A percentile compares a stretch with the other conserved stretches of the same genome.
These are phyloP conservation scores for Epicampocera succincta DNA, from an alignment of 2,888 invertebrate species.

Conservation along the genomic window DNA sequence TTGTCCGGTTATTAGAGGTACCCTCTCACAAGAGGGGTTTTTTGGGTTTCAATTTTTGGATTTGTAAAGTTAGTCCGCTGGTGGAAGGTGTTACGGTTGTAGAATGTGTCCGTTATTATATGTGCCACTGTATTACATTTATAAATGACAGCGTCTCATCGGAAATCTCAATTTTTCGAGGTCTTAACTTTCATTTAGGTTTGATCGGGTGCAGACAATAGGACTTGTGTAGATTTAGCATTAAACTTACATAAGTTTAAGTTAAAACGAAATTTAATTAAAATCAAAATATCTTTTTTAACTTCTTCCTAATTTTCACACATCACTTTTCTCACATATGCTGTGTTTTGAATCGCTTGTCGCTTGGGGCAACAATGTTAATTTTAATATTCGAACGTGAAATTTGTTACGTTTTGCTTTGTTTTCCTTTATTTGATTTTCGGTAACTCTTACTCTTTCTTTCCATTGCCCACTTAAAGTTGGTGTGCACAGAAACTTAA, in stretches of 20 bases:
- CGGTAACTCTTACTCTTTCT: constrained; percentile 61
- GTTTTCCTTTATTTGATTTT: constrained; percentile 20
- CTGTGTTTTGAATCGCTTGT: constrained; percentile 45
- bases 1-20: too few relatives aligned
- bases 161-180: too few relatives aligned
- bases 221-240: too few relatives aligned
- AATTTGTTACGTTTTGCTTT: constrained; percentile 67
- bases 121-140: too few relatives aligned
- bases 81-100: neutral
- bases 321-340: constrained; percentile 20
- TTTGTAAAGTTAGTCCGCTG: too few relatives aligned
- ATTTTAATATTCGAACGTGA: constrained; percentile 64
- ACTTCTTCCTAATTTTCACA: constrained; percentile 18
- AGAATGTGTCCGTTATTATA: too few relatives aligned
- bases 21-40: too few relatives aligned
- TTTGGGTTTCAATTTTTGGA: too few relatives aligned
- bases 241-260: neutral
- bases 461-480: constrained; percentile 31
- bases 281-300: neutral
- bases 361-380: constrained; percentile 60
- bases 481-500: constrained; percentile 40
- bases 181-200: constrained; percentile 27
- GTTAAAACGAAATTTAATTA: constrained; percentile 20
- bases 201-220: neutral
- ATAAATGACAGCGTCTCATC: too few relatives aligned